Base-by-base conservation (phyloP, 2,888 invertebrate species). In the Dryobota labecula region DNA sequence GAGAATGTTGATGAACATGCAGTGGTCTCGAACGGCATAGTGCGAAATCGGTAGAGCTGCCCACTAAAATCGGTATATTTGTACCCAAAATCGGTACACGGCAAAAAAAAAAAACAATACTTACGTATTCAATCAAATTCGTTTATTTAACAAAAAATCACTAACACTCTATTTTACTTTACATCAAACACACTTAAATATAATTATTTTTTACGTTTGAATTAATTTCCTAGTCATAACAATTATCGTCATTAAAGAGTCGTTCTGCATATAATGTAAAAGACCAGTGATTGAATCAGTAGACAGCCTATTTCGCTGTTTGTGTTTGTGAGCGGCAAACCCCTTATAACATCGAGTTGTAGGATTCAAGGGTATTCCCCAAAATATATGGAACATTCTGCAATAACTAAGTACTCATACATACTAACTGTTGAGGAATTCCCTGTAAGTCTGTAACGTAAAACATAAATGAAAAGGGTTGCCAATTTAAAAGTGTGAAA, bases 181-280 rank as follows among this genome's bases (percentile, higher is more conserved):
- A 11, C 2, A 49, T n/a, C 47, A 49, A n/a, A 6, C n/a, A 13
- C 2, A n/a, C 47, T 45, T 45, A n/a, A n/a, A 7, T 24, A 49
- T 49, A 24, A 13, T n/a, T 49, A 24, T 47, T 49, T 24, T 27
- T 27, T 18, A 53, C 53, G n/a, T 53, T 53, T 0, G 53, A 27
- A 53, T 9, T 45, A 20, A 45, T 45, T 20, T 45, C 45, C 6
- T 20, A 45, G 8, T 53, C 53, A 5, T 49, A 27, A 53, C 51
- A 27, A 51, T 51, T 51, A 15, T 9, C 36, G 15, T 0, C 4
- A 38, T 5, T 24, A 58, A 58, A 24, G 24, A 27, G 36, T 53
- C 38, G 20, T 64, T 64, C 41, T 53, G 53, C 8, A n/a, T n/a
- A n/a, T n/a, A n/a, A 53, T 64, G 30, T 41, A 41, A 41, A 18